Percentiles rank a stretch among this genome's conserved stretches.
phyloP scores from a whole-genome alignment of 2,888 invertebrate species.

The Zaprionus bogoriensis region DNA sequence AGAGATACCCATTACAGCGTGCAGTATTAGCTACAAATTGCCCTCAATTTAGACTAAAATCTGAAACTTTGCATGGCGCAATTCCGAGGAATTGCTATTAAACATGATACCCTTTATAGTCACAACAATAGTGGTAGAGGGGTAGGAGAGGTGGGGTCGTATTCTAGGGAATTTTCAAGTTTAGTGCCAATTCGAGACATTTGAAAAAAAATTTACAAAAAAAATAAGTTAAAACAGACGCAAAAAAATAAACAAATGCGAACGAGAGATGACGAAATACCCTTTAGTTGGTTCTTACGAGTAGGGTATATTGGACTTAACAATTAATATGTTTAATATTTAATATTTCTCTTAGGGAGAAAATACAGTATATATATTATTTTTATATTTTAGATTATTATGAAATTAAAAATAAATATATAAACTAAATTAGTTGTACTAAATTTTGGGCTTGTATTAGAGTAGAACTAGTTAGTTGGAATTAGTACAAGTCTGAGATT shows the following conservation, averaged over 20 bases:
- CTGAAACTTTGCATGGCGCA: not conserved
- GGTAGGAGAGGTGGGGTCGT: too few species aligned
- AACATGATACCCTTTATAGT: not conserved
- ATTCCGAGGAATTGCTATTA: not conserved
- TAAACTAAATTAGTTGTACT: too few species aligned
- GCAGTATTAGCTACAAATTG: not conserved
- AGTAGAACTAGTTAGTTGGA: too few species aligned
- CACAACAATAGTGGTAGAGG: not conserved
- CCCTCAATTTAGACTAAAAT: not conserved
- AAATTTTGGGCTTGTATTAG: too few species aligned
- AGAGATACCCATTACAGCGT: not conserved
- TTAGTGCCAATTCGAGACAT: constrained; percentile 28
- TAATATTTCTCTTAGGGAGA: too few species aligned
- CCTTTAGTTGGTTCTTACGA: not conserved
- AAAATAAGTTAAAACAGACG: not conserved
- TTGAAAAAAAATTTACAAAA: constrained; percentile 11
- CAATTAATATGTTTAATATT: too few species aligned
- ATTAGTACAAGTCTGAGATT: too few species aligned
- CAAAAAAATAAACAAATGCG: constrained; percentile 3
- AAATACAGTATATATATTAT: too few species aligned
- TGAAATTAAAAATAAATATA: too few species aligned
- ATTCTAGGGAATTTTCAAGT: constrained; percentile 38
- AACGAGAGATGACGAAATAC: not conserved
- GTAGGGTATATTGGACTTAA: not conserved
- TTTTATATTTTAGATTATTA: too few species aligned